Evolutionary conservation across 1,140 invertebrate species (phyloP), one percentile per base, ranked within the genome.

Genomic region (Trissolcus basalis): DNA sequence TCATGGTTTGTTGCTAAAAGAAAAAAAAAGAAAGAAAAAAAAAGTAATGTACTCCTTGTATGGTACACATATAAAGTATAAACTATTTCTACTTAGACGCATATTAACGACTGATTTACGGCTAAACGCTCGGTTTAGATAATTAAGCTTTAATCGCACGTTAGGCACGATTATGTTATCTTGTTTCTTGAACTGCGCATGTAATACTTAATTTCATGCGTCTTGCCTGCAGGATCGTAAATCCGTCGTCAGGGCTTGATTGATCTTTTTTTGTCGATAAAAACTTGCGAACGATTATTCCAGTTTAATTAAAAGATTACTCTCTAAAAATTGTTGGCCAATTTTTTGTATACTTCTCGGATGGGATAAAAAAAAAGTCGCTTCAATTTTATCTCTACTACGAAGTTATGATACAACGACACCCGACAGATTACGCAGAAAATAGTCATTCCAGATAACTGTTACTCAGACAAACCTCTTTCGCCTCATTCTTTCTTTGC

Each of bases 371-470:
- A 27, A 27, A 27, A 27, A 27, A 27, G 2, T 1, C 19, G 19
- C 19, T 27, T 27, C 19, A 27, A 27, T 27, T 27, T 44, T 44
- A 44, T 44, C 43, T 44, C 13, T 13, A 39, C 36, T n/a, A 3
- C 36, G 36, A 39, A 44, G 13, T 44, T 14, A 14, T 14, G n/a
- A 13, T 44, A 44, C 12, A 44, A n/a, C 11, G 43, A 13, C 6
- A 12, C 11, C 43, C 11, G 7, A 9, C 36, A 58, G 13, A 48
- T 58, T 58, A 58, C 43, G 27, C 3, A 33, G 55, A 58, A 58
- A 36, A 49, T 6, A 12, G 45, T 13, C 33, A 49, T 14, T 49
- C 27, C 12, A 55, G 36, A 45, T 68, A 68, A 68, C 64, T 68
- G 63, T 67, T 67, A 50, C 45, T n/a, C 3, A n/a, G 39, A 39